A percentile compares a stretch with the other conserved stretches of the same genome.
phyloP scores from a whole-genome alignment of 2,797 vertebrate species.

The Setipinna tenuifilis region DNA sequence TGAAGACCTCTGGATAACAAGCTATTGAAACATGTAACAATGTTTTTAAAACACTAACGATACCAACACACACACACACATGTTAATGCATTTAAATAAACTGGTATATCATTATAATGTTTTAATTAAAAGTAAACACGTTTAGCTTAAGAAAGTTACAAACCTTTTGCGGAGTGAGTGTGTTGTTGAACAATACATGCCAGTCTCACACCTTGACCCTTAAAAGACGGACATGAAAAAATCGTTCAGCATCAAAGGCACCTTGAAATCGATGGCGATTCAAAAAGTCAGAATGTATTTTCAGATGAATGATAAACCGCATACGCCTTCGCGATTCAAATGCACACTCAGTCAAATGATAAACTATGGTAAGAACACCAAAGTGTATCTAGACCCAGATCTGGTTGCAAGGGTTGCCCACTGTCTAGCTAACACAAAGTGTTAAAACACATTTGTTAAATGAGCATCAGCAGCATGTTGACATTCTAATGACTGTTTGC shows the following conservation, averaged over 20 bases:
- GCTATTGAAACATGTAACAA: too few species aligned
- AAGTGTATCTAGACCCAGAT: neutral
- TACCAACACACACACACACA: too few species aligned
- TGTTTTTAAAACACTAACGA: too few species aligned
- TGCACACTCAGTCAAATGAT: neutral
- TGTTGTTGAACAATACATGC: conserved; percentile 39
- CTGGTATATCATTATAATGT: too few species aligned
- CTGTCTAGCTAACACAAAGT: neutral
- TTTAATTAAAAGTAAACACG: too few species aligned
- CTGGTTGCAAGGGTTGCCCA: neutral
- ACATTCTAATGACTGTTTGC: neutral
- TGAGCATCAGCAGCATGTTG: neutral
- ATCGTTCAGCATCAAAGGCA: conserved; percentile 5
- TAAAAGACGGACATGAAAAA: neutral
- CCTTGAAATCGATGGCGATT: neutral
- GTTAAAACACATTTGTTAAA: neutral
- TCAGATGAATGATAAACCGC: neutral
- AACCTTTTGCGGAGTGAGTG: conserved; percentile 34
- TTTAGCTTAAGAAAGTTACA: neutral
- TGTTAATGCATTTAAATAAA: too few species aligned
- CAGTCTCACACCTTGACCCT: conserved; percentile 36
- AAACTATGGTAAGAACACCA: neutral
- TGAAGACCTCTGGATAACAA: too few species aligned
- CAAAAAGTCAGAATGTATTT: conserved; percentile 3
- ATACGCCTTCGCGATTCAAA: neutral